Evolutionary conservation across 2,797 vertebrate genomes (phyloP).

Genomic region (Clarias pachynema): DNA sequence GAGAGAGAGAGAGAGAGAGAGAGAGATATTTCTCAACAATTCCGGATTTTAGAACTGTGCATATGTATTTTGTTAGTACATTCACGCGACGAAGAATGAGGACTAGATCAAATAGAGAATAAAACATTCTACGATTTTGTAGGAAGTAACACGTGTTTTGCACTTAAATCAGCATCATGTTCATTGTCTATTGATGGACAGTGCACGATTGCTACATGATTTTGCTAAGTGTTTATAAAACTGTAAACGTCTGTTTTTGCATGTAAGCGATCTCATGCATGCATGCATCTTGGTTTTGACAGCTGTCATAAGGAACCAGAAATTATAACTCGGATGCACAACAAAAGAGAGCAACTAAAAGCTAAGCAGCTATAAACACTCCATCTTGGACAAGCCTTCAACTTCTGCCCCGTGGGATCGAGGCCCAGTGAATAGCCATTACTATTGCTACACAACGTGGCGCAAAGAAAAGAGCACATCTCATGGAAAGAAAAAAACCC

Average conservation of each 20-base stretch:
- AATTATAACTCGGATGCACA: constrained; percentile 27
- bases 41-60: not conserved
- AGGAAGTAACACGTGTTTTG: not conserved
- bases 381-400: constrained; percentile 18
- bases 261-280: not conserved
- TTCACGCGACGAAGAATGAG: not conserved
- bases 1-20: constrained; percentile 6
- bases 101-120: not conserved
- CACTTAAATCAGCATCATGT: not conserved
- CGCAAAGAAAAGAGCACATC: not conserved
- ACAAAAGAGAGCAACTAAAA: constrained; percentile 17
- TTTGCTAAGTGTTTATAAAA: constrained; percentile 1
- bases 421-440: constrained; percentile 15
- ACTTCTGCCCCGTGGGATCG: constrained; percentile 33
- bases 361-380: constrained; percentile 33
- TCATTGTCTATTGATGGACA: not conserved
- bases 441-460: constrained; percentile 12
- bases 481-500: not conserved
- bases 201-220: not conserved
- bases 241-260: not conserved
- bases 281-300: not conserved
- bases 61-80: constrained; percentile 2
- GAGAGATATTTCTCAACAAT: not conserved
- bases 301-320: constrained; percentile 19
- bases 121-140: no score